Base-by-base conservation (phyloP, 2,888 invertebrate species). In the Xanthostigma xanthostigma region DNA sequence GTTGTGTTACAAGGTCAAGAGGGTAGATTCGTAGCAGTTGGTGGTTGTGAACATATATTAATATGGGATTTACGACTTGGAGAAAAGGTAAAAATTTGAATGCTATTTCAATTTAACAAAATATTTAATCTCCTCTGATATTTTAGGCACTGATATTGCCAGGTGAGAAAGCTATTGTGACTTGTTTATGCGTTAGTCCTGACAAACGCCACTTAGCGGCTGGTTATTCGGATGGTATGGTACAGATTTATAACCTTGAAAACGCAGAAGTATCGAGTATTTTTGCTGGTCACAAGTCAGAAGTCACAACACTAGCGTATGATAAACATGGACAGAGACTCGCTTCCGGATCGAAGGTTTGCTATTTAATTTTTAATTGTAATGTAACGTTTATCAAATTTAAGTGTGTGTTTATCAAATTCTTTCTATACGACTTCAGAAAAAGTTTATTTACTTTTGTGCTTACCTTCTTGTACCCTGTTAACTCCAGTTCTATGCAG, bases 61-160 rank as follows among this genome's bases (percentile, higher is more conserved):
- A 76, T 97, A 60, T 97, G 95, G 93, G 96, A 97, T 71, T 74
- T 95, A 63, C 77, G 88, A 62, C 79, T 88, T 8, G 81, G 84
- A 39, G 84, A 88, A 65, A 86, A 84, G 74, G 84, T 86, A 66
- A 60, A 44, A 50, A 49, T 41, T 36, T 38, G 36, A 37, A 41
- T 12, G 35, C 45, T 40, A 40, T 53, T 35, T 38, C 36, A 17
- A 42, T 37, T 37, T 41, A 1, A n/a, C 37, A 39, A 46, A 46
- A 44, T 44, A n/a, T 14, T 35, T 36, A 41, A 51, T 40, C 39
- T n/a, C 6, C 27, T 27, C 27, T 27, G 27, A 27, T 27, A 48
- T 65, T 69, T 53, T 64, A 91, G 81, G 80, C 84, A 1, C 75
- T 81, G 66, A 81, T 84, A 0, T 70, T 94, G 40, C 74, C 79